phyloP scores from a whole-genome alignment of 2,888 invertebrate genomes.

The Chymomyza procnemis region DNA sequence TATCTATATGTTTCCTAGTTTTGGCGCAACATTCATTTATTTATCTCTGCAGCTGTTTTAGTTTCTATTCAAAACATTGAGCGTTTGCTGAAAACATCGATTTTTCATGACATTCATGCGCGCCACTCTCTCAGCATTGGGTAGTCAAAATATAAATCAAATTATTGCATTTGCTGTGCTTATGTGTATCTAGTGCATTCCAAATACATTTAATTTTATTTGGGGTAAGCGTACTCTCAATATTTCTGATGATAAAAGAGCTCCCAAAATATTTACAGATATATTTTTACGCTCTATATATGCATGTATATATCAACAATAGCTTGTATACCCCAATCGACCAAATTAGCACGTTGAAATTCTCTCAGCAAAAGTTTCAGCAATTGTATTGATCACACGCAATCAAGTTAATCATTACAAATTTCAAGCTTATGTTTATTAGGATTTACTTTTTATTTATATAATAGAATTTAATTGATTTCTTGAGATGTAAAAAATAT shows the following conservation, averaged over 20 bases:
- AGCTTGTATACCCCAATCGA: constrained; percentile 13
- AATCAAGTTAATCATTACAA: too few relatives aligned
- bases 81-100: neutral
- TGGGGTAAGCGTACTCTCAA: neutral
- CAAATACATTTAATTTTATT: neutral
- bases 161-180: neutral
- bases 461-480: too few relatives aligned
- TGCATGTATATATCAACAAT: constrained; percentile 3
- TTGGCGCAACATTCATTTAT: constrained; percentile 1
- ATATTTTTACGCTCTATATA: neutral
- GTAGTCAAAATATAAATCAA: neutral
- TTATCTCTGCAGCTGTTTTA: neutral
- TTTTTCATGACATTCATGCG: neutral
- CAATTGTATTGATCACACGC: too few relatives aligned
- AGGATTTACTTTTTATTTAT: too few relatives aligned
- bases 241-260: neutral
- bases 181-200: neutral
- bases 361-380: too few relatives aligned
- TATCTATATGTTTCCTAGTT: neutral
- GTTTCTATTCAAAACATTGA: constrained; percentile 40
- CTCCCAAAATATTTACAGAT: constrained; percentile 1
- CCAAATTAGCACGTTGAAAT: constrained; percentile 29
- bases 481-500: too few relatives aligned
- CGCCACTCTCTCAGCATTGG: neutral
- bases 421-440: too few relatives aligned